These are phyloP conservation scores for Sceliomorpha sp. DNA, from an alignment of 2,888 invertebrate genomes.

Conservation along the genomic window DNA sequence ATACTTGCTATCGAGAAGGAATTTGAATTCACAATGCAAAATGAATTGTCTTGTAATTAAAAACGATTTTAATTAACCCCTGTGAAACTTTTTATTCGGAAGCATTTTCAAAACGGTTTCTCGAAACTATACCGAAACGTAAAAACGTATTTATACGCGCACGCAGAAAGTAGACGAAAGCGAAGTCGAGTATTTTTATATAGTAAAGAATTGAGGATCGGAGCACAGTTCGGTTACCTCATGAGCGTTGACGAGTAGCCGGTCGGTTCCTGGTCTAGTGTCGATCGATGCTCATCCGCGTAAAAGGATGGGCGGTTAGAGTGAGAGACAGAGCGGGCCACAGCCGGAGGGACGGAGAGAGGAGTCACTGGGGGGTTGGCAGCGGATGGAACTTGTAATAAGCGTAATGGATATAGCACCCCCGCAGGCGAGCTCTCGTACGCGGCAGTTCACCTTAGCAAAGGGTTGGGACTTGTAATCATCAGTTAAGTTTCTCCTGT, in stretches of 20 bases:
- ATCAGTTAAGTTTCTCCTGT: slow-evolving; percentile 34
- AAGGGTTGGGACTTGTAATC: slow-evolving; percentile 55
- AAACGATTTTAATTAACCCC: no score
- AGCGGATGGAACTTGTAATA: slow-evolving; percentile 79
- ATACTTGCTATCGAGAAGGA: no score
- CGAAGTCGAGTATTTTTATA: no score
- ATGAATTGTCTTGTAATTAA: no score
- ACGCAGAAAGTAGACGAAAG: no score
- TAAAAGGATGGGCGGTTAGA: slow-evolving; percentile 74
- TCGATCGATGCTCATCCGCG: slow-evolving; percentile 78
- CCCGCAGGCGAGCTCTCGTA: slow-evolving; percentile 73
- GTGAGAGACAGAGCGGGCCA: slow-evolving; percentile 57
- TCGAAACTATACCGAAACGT: no score
- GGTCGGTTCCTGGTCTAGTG: slow-evolving; percentile 62
- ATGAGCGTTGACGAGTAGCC: slow-evolving; percentile 47
- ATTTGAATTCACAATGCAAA: no score
- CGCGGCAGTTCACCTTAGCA: slow-evolving; percentile 45
- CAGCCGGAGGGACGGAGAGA: slow-evolving; percentile 55
- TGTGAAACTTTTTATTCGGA: no score
- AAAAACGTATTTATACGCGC: no score
- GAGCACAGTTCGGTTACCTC: slow-evolving; percentile 25
- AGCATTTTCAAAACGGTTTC: no score
- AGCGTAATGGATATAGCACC: slow-evolving; percentile 82
- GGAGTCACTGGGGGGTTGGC: slow-evolving; percentile 50
- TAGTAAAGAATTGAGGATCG: slow-evolving; percentile 4